Conservation (phyloP, 1,140 invertebrate genomes). For the Aricia agestis region DNA sequence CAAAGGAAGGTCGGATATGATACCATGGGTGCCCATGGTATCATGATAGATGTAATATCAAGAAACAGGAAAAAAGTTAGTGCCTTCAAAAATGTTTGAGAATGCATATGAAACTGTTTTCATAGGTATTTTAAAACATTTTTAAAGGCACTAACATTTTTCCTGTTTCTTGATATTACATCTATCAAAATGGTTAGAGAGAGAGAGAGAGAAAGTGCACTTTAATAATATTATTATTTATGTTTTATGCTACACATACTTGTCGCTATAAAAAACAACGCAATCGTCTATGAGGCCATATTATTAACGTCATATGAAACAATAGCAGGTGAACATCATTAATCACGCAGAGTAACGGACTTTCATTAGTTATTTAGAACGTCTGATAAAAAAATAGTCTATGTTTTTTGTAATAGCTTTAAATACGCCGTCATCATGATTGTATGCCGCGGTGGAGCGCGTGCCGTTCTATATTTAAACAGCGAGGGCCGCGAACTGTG, state of each 20-base stretch:
- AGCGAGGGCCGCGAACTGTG: conserved; percentile 53
- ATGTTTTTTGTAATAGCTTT: conserved; percentile 49
- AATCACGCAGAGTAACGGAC: conserved; percentile 13
- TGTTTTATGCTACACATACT: neutral
- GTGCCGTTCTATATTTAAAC: conserved; percentile 66
- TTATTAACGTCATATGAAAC: conserved; percentile 3
- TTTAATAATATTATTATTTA: no score
- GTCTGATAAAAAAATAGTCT: conserved; percentile 7
- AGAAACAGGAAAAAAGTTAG: no score
- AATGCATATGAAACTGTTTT: no score
- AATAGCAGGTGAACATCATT: conserved; percentile 16
- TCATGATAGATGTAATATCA: no score
- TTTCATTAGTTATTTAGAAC: conserved; percentile 16
- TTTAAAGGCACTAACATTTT: no score
- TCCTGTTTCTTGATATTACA: no score
- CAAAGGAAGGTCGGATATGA: no score
- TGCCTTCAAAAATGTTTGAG: no score
- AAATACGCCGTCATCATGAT: conserved; percentile 59
- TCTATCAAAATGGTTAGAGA: no score
- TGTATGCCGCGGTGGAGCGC: conserved; percentile 55
- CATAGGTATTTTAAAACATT: no score
- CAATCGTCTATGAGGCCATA: neutral
- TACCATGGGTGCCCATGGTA: no score
- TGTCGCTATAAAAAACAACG: neutral
- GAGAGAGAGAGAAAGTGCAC: no score